Conservation (phyloP, 2,888 invertebrate genomes). For the Alloscopus bannaensis region DNA sequence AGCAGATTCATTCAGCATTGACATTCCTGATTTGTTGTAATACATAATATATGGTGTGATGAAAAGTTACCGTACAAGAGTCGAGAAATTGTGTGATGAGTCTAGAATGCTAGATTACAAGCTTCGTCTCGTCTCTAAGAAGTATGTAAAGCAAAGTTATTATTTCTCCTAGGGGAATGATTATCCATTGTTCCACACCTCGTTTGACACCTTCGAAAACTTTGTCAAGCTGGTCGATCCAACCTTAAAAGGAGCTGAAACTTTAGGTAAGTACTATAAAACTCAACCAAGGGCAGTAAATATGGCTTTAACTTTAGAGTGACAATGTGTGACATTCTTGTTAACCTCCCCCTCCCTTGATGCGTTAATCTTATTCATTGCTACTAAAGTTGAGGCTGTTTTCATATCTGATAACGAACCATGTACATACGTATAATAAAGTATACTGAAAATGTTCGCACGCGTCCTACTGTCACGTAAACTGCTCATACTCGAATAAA, state of each 20-base stretch:
- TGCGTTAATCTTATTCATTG: no score
- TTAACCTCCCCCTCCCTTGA: no score
- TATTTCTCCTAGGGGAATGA: slow-evolving; percentile 69
- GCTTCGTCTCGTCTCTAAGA: neutral
- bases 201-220: slow-evolving; percentile 72
- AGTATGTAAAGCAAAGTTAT: slow-evolving; percentile 56
- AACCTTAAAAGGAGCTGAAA: slow-evolving; percentile 70
- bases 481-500: no score
- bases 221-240: slow-evolving; percentile 71
- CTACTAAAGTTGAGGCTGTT: no score
- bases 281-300: no score
- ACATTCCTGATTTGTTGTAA: neutral
- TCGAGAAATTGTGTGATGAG: slow-evolving; percentile 26
- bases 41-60: slow-evolving; percentile 4
- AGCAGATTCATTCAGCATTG: no score
- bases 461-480: no score
- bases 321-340: no score
- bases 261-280: slow-evolving; percentile 73
- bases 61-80: slow-evolving; percentile 7
- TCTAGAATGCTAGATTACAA: slow-evolving; percentile 42
- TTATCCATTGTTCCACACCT: slow-evolving; percentile 72
- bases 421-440: no score
- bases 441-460: no score
- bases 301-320: no score
- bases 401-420: no score